Evolutionary conservation across 2,113 vertebrate genomes (phyloP).

Genomic region (Sminthopsis crassicaudata): DNA sequence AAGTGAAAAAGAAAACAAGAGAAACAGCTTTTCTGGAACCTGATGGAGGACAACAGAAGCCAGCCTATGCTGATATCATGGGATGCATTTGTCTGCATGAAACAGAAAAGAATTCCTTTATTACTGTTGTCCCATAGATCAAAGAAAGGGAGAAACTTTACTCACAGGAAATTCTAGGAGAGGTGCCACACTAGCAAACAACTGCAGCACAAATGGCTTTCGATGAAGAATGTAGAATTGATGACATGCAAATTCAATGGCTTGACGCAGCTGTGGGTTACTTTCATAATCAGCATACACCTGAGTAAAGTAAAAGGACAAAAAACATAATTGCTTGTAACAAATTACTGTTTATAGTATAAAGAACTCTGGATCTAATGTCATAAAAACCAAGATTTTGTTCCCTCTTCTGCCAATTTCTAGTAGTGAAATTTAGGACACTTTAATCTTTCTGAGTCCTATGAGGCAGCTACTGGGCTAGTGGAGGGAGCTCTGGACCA

Average conservation of each 20-base stretch:
- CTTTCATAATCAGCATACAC: constrained; percentile 98
- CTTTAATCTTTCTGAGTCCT: not conserved
- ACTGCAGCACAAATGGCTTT: constrained; percentile 96
- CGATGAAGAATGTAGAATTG: constrained; percentile 99
- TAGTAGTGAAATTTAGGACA: not conserved
- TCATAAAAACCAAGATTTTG: constrained; percentile 36
- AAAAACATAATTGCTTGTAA: not conserved
- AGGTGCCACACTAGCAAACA: constrained; percentile 97
- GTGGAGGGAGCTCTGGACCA: not conserved
- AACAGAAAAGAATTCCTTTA: constrained; percentile 19
- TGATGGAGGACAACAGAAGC: not conserved
- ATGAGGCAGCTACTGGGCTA: not conserved
- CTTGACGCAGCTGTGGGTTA: constrained; percentile 94
- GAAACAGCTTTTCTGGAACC: not conserved
- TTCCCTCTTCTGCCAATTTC: not conserved
- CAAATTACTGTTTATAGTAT: not conserved
- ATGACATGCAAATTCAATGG: constrained; percentile 96
- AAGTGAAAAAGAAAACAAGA: not conserved
- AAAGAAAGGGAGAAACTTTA: constrained; percentile 36
- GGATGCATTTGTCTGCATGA: constrained; percentile 11
- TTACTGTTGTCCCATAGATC: not conserved
- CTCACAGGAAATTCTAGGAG: constrained; percentile 97
- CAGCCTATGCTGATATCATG: not conserved
- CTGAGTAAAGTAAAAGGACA: constrained; percentile 76
- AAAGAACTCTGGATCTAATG: not conserved